These are phyloP conservation scores for Rostratula benghalensis DNA, from an alignment of 2,113 vertebrate genomes.

Conservation along the genomic window DNA sequence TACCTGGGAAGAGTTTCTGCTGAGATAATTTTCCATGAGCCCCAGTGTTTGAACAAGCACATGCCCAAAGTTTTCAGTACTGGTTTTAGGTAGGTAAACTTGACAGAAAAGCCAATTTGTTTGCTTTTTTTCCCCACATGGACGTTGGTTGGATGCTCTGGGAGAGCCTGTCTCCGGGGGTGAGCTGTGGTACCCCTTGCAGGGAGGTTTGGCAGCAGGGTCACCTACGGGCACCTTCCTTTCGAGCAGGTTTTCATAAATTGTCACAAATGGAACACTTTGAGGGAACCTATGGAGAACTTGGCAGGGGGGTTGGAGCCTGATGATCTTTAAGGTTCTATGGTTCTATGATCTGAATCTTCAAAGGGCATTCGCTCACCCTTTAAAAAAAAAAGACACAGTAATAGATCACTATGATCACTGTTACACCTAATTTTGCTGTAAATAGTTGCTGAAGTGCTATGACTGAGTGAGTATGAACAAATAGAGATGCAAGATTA, in stretches of 20 bases:
- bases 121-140: neutral
- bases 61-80: neutral
- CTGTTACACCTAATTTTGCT: neutral
- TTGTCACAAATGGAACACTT: neutral
- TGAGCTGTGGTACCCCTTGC: neutral
- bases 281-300: neutral
- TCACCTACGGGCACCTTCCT: neutral
- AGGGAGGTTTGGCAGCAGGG: neutral
- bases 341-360: neutral
- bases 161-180: accelerated
- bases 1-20: neutral
- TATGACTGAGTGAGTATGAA: neutral
- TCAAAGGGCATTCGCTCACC: neutral
- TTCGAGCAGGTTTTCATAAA: neutral
- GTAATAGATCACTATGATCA: neutral
- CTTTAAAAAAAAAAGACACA: accelerated
- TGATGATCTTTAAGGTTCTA: no score
- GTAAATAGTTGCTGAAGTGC: neutral
- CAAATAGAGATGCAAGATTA: neutral
- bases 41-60: neutral
- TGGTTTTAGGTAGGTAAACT: neutral
- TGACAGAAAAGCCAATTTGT: neutral
- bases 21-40: neutral
- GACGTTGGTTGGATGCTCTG: accelerated
- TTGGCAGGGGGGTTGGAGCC: no score